phyloP scores from a whole-genome alignment of 2,113 vertebrate species.

The Anser cygnoides region DNA sequence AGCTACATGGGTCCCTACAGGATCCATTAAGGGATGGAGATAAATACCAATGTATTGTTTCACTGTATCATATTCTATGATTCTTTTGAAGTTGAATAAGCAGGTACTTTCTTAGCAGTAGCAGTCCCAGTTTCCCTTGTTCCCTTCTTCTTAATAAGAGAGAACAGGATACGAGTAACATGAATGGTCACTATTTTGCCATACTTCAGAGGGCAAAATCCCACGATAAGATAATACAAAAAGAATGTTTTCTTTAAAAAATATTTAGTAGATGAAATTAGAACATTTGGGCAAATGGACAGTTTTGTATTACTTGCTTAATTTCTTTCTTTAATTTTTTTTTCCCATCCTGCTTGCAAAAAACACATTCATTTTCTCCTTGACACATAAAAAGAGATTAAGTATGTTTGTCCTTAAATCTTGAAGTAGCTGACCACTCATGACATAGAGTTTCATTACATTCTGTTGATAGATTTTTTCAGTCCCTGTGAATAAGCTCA shows the following conservation, averaged over 20 bases:
- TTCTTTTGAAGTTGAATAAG: not conserved
- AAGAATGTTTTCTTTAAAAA: not conserved
- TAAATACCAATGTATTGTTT: not conserved
- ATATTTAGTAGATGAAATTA: not conserved
- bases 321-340: not conserved
- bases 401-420: not conserved
- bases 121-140: not conserved
- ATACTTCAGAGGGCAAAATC: not conserved
- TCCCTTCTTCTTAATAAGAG: not conserved
- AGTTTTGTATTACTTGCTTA: not conserved
- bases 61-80: not conserved
- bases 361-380: not conserved
- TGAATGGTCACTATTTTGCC: not conserved
- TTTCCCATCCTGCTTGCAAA: not conserved
- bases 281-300: not conserved
- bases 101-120: not conserved
- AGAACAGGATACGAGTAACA: not conserved
- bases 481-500: not conserved
- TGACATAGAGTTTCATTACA: not conserved
- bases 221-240: not conserved
- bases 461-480: not conserved
- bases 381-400: not conserved
- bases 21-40: not conserved
- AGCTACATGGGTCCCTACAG: not conserved
- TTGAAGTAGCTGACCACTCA: not conserved